Conservation (phyloP, 2,888 invertebrate genomes). For the Tetragnatha montana region DNA sequence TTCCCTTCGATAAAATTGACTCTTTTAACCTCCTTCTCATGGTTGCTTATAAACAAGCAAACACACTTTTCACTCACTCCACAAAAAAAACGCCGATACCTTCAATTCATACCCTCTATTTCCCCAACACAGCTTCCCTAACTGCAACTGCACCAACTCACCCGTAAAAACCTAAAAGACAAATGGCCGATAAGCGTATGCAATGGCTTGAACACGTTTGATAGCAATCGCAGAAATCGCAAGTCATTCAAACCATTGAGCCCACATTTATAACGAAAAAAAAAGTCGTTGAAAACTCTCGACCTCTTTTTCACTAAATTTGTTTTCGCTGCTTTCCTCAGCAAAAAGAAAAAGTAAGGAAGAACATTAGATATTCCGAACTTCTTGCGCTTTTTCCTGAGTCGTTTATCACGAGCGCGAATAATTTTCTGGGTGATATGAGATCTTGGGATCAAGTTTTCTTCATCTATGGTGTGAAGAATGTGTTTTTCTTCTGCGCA, state of each 20-base stretch:
- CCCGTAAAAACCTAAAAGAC: background rate
- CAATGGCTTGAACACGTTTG: background rate
- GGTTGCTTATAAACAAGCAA: too few species aligned
- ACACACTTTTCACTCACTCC: background rate
- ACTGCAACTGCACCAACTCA: background rate
- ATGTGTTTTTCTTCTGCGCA: slow-evolving; percentile 27
- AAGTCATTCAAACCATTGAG: background rate
- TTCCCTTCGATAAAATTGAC: too few species aligned
- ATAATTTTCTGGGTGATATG: slow-evolving; percentile 17
- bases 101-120: background rate
- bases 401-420: slow-evolving; percentile 6
- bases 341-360: background rate
- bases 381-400: slow-evolving; percentile 1
- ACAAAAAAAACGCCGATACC: background rate
- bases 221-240: background rate
- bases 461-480: slow-evolving; percentile 17
- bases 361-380: slow-evolving; percentile 17
- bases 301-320: background rate
- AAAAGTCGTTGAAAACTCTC: background rate
- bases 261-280: background rate
- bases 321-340: background rate
- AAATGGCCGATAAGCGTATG: background rate
- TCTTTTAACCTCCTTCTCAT: too few species aligned
- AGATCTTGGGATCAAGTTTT: slow-evolving; percentile 31
- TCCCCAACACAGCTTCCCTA: background rate